A percentile compares a stretch with the other conserved stretches of the same genome.
phyloP scores from a whole-genome alignment of 1,140 invertebrate species.

The Chlorops oryzae region DNA sequence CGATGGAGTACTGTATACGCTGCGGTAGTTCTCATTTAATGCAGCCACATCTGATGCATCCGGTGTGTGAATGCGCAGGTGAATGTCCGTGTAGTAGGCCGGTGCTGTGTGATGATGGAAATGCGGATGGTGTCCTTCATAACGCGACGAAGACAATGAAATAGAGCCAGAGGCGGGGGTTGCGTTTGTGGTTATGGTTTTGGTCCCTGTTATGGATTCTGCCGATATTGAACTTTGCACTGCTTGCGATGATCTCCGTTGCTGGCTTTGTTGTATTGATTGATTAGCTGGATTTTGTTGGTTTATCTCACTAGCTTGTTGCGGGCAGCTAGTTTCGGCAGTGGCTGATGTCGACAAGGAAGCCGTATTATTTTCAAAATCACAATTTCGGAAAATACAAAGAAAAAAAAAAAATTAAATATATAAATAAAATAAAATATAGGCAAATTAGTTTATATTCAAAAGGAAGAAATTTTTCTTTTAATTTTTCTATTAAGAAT shows the following conservation, averaged over 20 bases:
- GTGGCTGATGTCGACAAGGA: slow-evolving; percentile 30
- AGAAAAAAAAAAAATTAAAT: no score
- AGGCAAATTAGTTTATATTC: no score
- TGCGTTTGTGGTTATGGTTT: no score
- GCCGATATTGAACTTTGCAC: slow-evolving; percentile 2
- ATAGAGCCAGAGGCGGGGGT: no score
- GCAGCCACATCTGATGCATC: slow-evolving; percentile 34
- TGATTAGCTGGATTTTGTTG: slow-evolving; percentile 10
- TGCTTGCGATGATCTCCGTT: slow-evolving; percentile 14
- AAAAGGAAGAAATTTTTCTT: no score
- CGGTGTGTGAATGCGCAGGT: slow-evolving; percentile 38
- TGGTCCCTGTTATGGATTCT: background rate
- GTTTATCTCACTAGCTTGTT: slow-evolving; percentile 19
- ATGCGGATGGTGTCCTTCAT: slow-evolving; percentile 42
- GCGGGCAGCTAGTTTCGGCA: slow-evolving; percentile 46
- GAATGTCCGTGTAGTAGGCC: slow-evolving; percentile 40
- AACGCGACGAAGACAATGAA: slow-evolving; percentile 17
- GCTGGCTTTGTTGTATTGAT: slow-evolving; percentile 16
- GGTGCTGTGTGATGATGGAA: slow-evolving; percentile 42
- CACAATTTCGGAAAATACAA: no score
- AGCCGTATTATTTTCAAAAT: background rate
- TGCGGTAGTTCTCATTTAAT: slow-evolving; percentile 41
- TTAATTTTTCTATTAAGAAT: no score
- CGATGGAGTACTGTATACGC: slow-evolving; percentile 39
- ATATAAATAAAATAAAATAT: no score